phyloP scores from a whole-genome alignment of 2,797 vertebrate species.

The Florisuga fusca region DNA sequence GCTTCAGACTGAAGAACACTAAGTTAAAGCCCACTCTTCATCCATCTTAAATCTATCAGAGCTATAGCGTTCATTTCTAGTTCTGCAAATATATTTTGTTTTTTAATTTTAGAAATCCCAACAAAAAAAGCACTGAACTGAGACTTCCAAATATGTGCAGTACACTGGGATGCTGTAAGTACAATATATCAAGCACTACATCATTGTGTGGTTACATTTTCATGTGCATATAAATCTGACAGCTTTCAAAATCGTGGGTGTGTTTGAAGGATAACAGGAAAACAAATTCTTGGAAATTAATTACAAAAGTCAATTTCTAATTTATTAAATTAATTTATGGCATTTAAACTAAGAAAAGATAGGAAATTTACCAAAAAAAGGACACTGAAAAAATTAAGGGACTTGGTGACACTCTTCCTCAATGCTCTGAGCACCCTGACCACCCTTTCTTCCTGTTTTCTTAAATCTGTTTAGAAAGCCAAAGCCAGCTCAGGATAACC shows the following conservation, averaged over 20 bases:
- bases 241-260: not conserved
- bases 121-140: not conserved
- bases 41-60: not conserved
- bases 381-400: not conserved
- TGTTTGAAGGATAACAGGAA: not conserved
- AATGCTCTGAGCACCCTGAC: not conserved
- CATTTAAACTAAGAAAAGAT: not conserved
- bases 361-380: not conserved
- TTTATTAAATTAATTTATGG: not conserved
- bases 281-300: not conserved
- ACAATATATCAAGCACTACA: not conserved
- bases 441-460: not conserved
- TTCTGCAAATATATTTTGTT: not conserved
- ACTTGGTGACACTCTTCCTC: not conserved
- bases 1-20: not conserved
- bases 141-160: not conserved
- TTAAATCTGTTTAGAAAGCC: not conserved
- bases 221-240: not conserved
- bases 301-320: not conserved
- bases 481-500: not conserved
- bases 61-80: not conserved
- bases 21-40: not conserved
- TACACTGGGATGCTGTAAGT: not conserved
- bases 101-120: not conserved
- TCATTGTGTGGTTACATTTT: not conserved